Base-by-base conservation (phyloP, 1,140 invertebrate genomes). In the Cotesia typhae region DNA sequence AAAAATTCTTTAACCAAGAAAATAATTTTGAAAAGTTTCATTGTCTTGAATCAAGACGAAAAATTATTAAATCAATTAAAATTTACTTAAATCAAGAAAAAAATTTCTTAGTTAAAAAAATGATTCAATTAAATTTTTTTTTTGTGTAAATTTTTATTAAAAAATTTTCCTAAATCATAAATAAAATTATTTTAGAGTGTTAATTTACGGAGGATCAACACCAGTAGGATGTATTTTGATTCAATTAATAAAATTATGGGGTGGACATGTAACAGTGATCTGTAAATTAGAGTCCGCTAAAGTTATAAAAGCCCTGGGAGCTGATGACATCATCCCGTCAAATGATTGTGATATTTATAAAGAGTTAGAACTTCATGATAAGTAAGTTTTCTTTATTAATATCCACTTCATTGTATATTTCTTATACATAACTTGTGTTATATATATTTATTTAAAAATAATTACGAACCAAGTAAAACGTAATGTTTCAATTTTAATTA, bases 201-300 rank as follows among this genome's bases (percentile, higher is more conserved):
- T 95, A 10, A 84, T 95, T 67, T 89, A 90, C 80, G 92, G 89
- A 60, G 93, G 91, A 28, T 90, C 90, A 75, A 92, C 91, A 28
- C 90, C 92, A 14, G 88, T 92, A 28, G 93, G 93, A 36, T 92
- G 92, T 77, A 89, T 94, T 76, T 87, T 93, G 52, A 89, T 92
- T 61, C 93, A 95, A 84, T 81, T 94, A 52, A 84, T 92, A 53
- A 91, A 90, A 75, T 82, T 90, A 9, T 94, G 92, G 91, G 91
- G 91, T 37, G 90, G 89, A 41, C 76, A 89, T 66, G 87, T 92
- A 6, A 88, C 89, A 7, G 86, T 88, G 1, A 87, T 89, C 12
- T 90, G 90, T 74, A 87, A 83, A 78, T 75, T 83, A 38, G 83
- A 89, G 59, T 88, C 88, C 7, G 76, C 87, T 6, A 86, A 87